Conservation (phyloP, 1,140 invertebrate genomes). For the Nasonia giraulti region DNA sequence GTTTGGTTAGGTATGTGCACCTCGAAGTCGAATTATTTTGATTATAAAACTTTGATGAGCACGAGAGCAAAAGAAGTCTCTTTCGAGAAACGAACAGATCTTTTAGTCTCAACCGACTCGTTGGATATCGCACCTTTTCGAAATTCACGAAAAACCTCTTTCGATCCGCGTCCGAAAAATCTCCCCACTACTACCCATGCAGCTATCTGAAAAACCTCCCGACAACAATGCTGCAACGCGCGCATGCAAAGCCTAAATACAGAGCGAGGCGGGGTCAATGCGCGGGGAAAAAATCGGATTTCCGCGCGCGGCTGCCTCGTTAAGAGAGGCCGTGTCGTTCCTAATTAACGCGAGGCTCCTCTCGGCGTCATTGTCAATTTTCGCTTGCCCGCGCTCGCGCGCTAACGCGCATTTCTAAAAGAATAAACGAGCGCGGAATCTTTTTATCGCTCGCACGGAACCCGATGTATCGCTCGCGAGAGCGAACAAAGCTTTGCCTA, state of each 20-base stretch:
- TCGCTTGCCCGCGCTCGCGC: neutral
- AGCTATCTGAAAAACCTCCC: no score
- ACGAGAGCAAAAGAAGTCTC: neutral
- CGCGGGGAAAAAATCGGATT: neutral
- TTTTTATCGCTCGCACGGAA: neutral
- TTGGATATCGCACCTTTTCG: no score
- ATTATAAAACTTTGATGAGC: neutral
- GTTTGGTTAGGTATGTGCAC: neutral
- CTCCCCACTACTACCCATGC: no score
- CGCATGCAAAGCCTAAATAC: neutral
- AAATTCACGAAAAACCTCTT: neutral
- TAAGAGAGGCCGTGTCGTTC: constrained; percentile 3
- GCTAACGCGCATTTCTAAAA: neutral
- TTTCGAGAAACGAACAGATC: no score
- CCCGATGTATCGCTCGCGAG: neutral
- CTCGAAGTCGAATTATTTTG: neutral
- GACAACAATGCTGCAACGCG: no score
- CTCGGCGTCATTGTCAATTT: constrained; percentile 15
- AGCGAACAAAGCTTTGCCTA: neutral
- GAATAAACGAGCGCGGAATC: neutral
- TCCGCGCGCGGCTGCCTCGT: neutral
- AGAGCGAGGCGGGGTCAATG: neutral
- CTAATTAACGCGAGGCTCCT: constrained; percentile 10
- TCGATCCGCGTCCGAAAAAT: neutral
- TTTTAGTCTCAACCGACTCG: no score